Base-by-base conservation (phyloP, 1,140 invertebrate species). In the Lucilia cuprina region DNA sequence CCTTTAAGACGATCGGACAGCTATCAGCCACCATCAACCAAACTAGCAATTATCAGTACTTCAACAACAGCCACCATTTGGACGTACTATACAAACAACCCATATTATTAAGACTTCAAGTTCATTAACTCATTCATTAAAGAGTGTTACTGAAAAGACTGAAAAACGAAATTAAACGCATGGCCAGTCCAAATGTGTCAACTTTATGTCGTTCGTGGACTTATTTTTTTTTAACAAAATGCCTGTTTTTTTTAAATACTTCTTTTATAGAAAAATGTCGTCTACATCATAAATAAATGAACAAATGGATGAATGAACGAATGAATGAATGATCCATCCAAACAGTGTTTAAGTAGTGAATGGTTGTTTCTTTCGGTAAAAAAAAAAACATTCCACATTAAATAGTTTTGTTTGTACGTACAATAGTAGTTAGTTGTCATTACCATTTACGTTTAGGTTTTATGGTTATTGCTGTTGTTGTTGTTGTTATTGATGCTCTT, bases 101-200 rank as follows among this genome's bases (percentile, higher is more conserved):
- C 50, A 55, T 17, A 55, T 55, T 55, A 55, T 55, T 55, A 55
- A 70, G 21, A 70, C 65, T 60, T 70, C 65, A 70, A 70, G 65
- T 70, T 70, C 65, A 70, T 70, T 70, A 70, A 70, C 65, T 70
- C 65, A 70, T 12, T 70, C 65, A 70, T 21, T 70, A 19, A 21
- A 21, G 21, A 21, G n/a, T 70, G 55, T 17, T 7, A 60, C 14
- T 5, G n/a, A 65, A 19, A 65, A 17, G 60, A 17, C 14, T 9
- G n/a, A 3, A 65, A 19, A 65, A 65, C 14, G 14, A n/a, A 25
- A 14, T 41, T 17, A 60, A 60, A 17, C n/a, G 55, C 55, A 60
- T 60, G 55, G 55, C 14, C 55, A 60, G n/a, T n/a, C 65, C 65
- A 70, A 70, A 70, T 70, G 65, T 70, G 65, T 70, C 65, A 70